Conservation (phyloP, 1,140 invertebrate species). For the Drosophila kikkawai region DNA sequence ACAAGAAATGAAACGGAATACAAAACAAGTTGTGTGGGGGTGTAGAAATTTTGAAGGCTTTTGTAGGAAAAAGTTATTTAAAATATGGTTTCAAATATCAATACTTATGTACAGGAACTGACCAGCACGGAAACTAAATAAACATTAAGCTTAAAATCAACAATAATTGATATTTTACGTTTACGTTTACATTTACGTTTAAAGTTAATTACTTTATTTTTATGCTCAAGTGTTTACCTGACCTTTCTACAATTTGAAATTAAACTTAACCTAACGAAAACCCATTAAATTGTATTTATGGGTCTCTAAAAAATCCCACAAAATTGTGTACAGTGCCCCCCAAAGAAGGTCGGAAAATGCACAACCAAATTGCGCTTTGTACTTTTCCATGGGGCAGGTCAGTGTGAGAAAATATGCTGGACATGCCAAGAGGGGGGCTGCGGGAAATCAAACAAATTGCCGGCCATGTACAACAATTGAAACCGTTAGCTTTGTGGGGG, state of each 20-base stretch:
- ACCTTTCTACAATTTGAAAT: not conserved
- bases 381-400: constrained; percentile 65
- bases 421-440: constrained; percentile 28
- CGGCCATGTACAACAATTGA: constrained; percentile 46
- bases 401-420: constrained; percentile 59
- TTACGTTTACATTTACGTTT: no score
- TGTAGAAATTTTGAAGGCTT: not conserved
- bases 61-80: constrained; percentile 6
- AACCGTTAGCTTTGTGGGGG: constrained; percentile 32
- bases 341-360: constrained; percentile 22
- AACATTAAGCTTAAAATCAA: not conserved
- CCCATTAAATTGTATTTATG: not conserved
- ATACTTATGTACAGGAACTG: not conserved
- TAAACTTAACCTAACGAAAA: not conserved
- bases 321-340: constrained; percentile 7
- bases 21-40: constrained; percentile 7
- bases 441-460: constrained; percentile 66
- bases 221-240: not conserved
- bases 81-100: constrained; percentile 10
- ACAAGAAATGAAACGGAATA: constrained; percentile 26
- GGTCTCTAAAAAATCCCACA: not conserved
- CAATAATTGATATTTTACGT: no score
- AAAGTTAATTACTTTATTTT: not conserved
- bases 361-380: constrained; percentile 7
- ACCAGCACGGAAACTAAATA: not conserved